Evolutionary conservation across 2,113 vertebrate genomes (phyloP).

Genomic region (Laticauda colubrina): DNA sequence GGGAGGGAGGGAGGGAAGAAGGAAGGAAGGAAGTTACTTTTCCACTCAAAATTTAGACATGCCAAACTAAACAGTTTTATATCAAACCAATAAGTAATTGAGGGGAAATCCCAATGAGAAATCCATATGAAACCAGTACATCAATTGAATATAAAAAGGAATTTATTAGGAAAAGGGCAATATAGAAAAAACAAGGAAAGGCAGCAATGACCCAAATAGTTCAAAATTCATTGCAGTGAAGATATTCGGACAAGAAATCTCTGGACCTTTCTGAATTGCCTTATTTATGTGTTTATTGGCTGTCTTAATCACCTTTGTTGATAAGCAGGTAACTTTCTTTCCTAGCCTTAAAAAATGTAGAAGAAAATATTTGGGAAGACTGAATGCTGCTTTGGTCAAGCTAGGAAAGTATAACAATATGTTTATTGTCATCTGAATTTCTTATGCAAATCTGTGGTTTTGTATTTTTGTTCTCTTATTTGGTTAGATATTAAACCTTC

Average conservation of each 20-base stretch:
- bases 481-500: background rate
- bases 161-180: background rate
- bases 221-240: background rate
- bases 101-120: background rate
- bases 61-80: background rate
- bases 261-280: background rate
- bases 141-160: background rate
- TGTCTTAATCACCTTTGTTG: background rate
- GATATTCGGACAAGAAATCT: background rate
- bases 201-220: background rate
- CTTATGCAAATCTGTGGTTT: background rate
- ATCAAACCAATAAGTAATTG: background rate
- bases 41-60: background rate
- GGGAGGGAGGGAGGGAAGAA: background rate
- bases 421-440: background rate
- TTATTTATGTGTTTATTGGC: background rate
- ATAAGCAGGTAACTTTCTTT: background rate
- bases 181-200: background rate
- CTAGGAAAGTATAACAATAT: background rate
- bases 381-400: background rate
- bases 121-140: background rate
- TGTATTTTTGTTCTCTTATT: background rate
- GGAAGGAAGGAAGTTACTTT: background rate
- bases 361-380: background rate
- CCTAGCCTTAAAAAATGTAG: background rate